Conservation (phyloP, 2,888 invertebrate genomes). For the Crematogaster levior region DNA sequence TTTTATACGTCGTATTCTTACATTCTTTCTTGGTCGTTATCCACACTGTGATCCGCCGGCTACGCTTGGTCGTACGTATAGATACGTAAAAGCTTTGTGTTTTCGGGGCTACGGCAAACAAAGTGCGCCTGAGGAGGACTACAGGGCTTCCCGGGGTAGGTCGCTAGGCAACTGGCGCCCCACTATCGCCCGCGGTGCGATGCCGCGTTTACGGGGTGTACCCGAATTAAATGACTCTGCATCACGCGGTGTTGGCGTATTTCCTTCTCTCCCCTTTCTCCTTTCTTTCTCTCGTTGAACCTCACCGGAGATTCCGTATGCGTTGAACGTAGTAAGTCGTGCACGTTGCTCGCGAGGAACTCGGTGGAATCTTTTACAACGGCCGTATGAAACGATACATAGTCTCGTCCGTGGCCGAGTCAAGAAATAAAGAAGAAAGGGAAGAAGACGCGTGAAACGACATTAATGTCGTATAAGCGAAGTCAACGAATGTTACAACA, state of each 20-base stretch:
- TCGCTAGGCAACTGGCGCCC: conserved; percentile 81
- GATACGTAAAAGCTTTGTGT: conserved; percentile 65
- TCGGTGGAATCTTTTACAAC: neutral
- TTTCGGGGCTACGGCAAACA: conserved; percentile 64
- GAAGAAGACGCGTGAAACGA: neutral
- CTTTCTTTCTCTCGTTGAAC: neutral
- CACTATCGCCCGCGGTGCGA: conserved; percentile 65
- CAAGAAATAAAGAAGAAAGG: neutral
- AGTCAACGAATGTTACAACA: neutral
- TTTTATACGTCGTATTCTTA: neutral
- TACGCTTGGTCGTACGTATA: conserved; percentile 34
- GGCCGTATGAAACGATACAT: neutral
- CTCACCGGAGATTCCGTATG: neutral
- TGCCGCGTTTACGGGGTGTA: conserved; percentile 65
- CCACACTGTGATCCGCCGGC: conserved; percentile 59
- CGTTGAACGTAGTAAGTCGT: conserved; percentile 8
- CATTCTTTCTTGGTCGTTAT: conserved; percentile 10
- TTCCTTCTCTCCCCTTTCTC: neutral
- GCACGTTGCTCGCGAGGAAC: neutral
- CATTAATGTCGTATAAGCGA: neutral
- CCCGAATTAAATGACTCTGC: conserved; percentile 56
- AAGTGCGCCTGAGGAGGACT: conserved; percentile 64
- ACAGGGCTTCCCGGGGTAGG: conserved; percentile 72
- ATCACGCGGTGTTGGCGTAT: conserved; percentile 1
- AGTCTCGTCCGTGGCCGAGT: neutral